Conservation (phyloP, 53 echinoderm and acorn worm genomes). For the Echinarachnius parma region DNA sequence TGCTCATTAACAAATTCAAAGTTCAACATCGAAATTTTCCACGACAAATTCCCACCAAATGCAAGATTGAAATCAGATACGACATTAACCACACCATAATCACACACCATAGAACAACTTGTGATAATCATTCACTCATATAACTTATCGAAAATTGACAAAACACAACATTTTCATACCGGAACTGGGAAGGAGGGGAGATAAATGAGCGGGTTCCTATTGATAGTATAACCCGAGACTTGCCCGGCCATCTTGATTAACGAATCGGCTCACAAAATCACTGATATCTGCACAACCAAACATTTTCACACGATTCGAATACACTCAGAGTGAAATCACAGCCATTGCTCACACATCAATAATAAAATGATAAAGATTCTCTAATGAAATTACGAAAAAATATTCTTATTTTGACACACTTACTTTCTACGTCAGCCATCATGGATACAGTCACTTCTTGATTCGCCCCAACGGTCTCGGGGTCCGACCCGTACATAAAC, state of each 20-base stretch:
- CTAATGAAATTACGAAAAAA: not conserved
- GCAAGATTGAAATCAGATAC: not conserved
- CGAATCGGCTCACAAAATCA: conserved; percentile 39
- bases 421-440: conserved; percentile 35
- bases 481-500: conserved; percentile 81
- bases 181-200: conserved; percentile 24
- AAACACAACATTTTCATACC: conserved; percentile 19
- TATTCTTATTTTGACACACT: conserved; percentile 3
- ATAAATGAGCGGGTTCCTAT: conserved; percentile 39
- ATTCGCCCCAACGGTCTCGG: conserved; percentile 77
- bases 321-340: not conserved
- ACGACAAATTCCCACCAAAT: not conserved
- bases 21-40: conserved; percentile 27
- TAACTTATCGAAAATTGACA: not conserved
- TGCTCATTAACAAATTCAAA: conserved; percentile 49
- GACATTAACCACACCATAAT: not conserved
- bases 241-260: conserved; percentile 46
- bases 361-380: not conserved
- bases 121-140: too few species aligned
- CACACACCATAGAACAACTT: not conserved
- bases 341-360: not conserved
- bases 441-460: conserved; percentile 32
- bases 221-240: conserved; percentile 46
- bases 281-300: not conserved
- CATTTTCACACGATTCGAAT: not conserved